phyloP scores from a whole-genome alignment of 2,888 invertebrate genomes.

The Uropetala carovei region DNA sequence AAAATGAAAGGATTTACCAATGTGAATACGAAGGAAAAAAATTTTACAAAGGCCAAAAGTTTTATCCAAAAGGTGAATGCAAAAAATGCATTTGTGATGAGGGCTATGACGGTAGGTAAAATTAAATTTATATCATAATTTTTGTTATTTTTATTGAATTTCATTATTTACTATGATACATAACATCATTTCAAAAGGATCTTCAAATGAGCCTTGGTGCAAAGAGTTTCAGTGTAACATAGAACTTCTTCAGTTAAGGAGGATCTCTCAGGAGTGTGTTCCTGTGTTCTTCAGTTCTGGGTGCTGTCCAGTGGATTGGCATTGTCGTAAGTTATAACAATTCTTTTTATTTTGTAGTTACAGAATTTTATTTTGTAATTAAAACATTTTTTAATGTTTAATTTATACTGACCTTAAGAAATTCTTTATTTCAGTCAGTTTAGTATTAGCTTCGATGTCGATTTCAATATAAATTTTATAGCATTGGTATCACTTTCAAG shows the following conservation, averaged over 20 bases:
- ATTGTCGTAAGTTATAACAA: constrained; percentile 68
- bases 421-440: no score
- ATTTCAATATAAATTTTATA: no score
- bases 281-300: constrained; percentile 70
- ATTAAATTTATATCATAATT: constrained; percentile 55
- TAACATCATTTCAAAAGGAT: constrained; percentile 65
- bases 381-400: no score
- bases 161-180: neutral
- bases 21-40: constrained; percentile 70
- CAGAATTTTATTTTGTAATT: no score
- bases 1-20: constrained; percentile 69
- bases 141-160: neutral
- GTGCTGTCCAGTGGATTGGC: constrained; percentile 69
- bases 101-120: constrained; percentile 69
- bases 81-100: constrained; percentile 68
- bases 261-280: constrained; percentile 69
- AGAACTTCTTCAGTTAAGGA: constrained; percentile 67
- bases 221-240: constrained; percentile 67
- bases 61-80: constrained; percentile 69
- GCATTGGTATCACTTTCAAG: no score
- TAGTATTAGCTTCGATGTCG: no score
- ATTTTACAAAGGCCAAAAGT: constrained; percentile 69
- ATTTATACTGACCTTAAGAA: no score
- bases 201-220: constrained; percentile 69
- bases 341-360: no score